phyloP scores from a whole-genome alignment of 2,888 invertebrate species.

The Isotomurus palustris region DNA sequence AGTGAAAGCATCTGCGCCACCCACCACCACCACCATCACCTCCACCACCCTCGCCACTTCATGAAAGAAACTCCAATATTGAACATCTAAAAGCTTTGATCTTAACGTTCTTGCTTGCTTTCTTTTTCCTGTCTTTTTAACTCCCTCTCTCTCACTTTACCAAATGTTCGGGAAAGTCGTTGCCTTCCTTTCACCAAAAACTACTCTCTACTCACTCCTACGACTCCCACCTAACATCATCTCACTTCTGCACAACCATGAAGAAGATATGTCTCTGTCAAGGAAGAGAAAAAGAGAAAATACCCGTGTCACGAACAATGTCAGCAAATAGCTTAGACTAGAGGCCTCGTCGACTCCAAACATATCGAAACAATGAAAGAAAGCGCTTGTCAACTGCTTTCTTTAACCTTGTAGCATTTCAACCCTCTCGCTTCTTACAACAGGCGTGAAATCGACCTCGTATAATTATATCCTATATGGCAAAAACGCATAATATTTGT shows the following conservation, averaged over 20 bases:
- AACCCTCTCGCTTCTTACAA: no score
- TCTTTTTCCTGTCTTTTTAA: background rate
- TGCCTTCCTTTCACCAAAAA: no score
- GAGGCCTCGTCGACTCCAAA: background rate
- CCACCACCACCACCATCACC: background rate
- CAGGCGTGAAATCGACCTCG: no score
- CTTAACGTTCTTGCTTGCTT: no score
- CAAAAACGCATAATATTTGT: no score
- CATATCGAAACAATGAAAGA: constrained; percentile 6
- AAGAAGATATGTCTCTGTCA: constrained; percentile 14
- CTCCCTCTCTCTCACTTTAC: background rate
- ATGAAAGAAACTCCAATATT: background rate
- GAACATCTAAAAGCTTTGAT: constrained; percentile 8
- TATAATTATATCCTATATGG: no score
- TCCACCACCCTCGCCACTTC: no score
- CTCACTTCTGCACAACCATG: no score
- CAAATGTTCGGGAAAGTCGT: no score
- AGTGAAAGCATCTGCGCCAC: constrained; percentile 27
- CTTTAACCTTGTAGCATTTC: no score
- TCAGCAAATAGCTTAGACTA: constrained; percentile 8
- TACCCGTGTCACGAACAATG: constrained; percentile 4
- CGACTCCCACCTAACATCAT: background rate
- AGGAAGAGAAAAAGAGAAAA: constrained; percentile 2
- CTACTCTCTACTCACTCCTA: no score
- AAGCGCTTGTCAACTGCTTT: constrained; percentile 10